Percentiles rank a stretch among this genome's conserved stretches.
These are phyloP conservation scores for Pecten maximus DNA, from an alignment of 2,888 invertebrate genomes.

Conservation along the genomic window DNA sequence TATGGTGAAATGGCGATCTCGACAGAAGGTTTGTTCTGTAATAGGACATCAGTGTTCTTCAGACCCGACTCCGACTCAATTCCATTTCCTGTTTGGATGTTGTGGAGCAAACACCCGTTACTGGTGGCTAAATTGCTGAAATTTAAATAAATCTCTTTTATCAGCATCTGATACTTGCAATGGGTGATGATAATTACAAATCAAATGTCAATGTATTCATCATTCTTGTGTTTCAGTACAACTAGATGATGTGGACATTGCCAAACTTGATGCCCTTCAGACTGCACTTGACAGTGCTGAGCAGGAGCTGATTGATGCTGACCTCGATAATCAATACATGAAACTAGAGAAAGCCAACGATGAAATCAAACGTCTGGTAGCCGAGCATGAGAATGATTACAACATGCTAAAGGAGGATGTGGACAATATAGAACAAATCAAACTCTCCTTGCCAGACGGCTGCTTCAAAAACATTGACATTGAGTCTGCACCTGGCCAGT, in stretches of 20 bases:
- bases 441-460: constrained; percentile 76
- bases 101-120: no score
- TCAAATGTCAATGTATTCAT: background rate
- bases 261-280: constrained; percentile 82
- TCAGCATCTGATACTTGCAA: no score
- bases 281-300: constrained; percentile 78
- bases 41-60: no score
- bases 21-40: no score
- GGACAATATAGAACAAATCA: constrained; percentile 78
- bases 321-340: constrained; percentile 75
- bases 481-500: constrained; percentile 66
- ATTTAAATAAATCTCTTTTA: no score
- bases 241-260: constrained; percentile 68
- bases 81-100: no score
- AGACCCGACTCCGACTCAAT: no score
- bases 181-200: no score
- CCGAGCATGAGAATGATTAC: constrained; percentile 73
- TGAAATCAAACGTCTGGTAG: constrained; percentile 66
- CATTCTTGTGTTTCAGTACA: constrained; percentile 59
- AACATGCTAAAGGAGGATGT: constrained; percentile 74
- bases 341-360: constrained; percentile 67
- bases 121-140: no score
- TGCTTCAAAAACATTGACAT: constrained; percentile 79
- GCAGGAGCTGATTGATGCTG: constrained; percentile 68
- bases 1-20: no score